A percentile compares a stretch with the other conserved stretches of the same genome.
Conservation (phyloP, 2,888 invertebrate species). For the Galeopsomyia nigrocyanea region DNA sequence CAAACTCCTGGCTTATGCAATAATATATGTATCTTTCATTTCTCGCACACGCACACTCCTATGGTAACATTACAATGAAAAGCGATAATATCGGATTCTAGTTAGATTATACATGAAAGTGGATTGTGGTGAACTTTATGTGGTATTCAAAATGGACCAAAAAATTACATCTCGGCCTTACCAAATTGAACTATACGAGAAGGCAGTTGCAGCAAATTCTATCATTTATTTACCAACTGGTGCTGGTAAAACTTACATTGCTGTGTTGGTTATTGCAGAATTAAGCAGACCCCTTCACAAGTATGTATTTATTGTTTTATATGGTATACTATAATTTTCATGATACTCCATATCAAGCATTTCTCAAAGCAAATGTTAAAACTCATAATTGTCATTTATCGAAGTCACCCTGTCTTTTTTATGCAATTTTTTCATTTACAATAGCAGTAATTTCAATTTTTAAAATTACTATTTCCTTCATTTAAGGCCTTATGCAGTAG, state of each 20-base stretch:
- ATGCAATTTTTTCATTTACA: not conserved
- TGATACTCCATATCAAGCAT: not conserved
- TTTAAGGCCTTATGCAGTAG: constrained; percentile 71
- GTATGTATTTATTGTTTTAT: constrained; percentile 57
- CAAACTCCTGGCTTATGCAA: no score
- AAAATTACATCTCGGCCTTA: constrained; percentile 71
- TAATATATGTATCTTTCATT: no score
- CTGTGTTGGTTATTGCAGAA: constrained; percentile 80
- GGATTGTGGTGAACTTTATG: no score
- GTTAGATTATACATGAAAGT: no score
- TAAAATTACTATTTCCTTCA: not conserved
- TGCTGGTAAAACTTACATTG: constrained; percentile 94
- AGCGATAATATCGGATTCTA: no score
- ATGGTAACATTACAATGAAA: no score
- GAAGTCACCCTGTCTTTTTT: not conserved
- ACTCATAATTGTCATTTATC: not conserved
- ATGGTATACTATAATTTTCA: no score
- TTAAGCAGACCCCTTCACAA: constrained; percentile 70
- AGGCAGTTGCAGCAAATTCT: constrained; percentile 80
- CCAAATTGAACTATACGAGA: constrained; percentile 83
- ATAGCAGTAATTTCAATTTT: not conserved
- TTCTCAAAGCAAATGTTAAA: not conserved
- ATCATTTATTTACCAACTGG: constrained; percentile 95
- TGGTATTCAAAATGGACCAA: no score
- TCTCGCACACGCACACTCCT: no score